Percentiles rank a stretch among this genome's conserved stretches.
Conservation (phyloP, 2,888 invertebrate genomes). For the Bellardia bayeri region DNA sequence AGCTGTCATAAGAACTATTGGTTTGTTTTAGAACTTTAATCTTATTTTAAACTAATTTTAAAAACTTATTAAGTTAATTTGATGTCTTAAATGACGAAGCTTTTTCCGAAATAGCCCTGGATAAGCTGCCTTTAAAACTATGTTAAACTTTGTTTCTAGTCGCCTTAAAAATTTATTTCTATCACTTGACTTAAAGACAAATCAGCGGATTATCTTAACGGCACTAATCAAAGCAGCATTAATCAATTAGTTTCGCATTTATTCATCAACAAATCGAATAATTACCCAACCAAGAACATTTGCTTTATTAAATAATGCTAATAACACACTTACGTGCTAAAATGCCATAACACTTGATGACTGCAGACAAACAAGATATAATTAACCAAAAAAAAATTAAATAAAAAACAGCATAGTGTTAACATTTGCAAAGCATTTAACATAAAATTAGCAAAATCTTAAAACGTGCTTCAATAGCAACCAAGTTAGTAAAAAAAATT, state of each 20-base stretch:
- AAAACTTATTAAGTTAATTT: too few relatives aligned
- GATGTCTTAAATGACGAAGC: neutral
- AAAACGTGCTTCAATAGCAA: conserved; percentile 58
- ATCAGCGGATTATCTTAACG: neutral
- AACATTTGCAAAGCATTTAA: conserved; percentile 41
- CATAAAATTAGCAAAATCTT: conserved; percentile 59
- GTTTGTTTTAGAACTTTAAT: too few relatives aligned
- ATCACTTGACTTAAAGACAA: neutral
- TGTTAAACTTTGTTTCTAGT: too few relatives aligned
- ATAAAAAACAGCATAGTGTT: neutral
- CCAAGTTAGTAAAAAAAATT: conserved; percentile 5
- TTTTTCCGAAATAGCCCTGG: neutral
- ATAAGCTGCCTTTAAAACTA: too few relatives aligned
- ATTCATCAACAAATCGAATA: neutral
- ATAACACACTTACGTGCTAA: conserved; percentile 29
- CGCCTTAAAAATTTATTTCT: neutral
- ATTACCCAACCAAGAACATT: neutral
- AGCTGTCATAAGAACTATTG: too few relatives aligned
- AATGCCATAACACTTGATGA: conserved; percentile 10
- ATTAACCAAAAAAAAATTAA: conserved; percentile 6
- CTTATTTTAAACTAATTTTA: too few relatives aligned
- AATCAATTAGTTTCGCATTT: neutral
- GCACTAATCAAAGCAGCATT: neutral
- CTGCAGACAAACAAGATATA: conserved; percentile 5
- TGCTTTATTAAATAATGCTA: conserved; percentile 2